Conservation (phyloP, 2,113 vertebrate species). For the Embiotoca jacksoni region DNA sequence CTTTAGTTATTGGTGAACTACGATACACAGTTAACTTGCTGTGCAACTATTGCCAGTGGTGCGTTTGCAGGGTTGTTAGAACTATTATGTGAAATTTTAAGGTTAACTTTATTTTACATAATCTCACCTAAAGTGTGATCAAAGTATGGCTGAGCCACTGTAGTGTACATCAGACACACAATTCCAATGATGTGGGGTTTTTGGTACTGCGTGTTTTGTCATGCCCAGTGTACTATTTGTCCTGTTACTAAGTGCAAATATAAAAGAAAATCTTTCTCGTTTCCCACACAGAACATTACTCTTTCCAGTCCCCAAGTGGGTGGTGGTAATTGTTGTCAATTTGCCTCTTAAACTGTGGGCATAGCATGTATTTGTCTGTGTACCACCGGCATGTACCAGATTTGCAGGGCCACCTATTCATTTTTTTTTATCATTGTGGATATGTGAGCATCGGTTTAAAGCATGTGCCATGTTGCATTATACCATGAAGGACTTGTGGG, state of each 20-base stretch:
- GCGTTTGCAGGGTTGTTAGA: not conserved
- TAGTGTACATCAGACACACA: slow-evolving; percentile 17
- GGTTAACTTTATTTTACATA: slow-evolving; percentile 7
- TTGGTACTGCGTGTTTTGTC: slow-evolving; percentile 47
- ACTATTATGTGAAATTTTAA: not conserved
- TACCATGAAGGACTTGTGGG: slow-evolving; percentile 62
- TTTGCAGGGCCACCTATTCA: slow-evolving; percentile 54
- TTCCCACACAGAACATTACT: slow-evolving; percentile 57
- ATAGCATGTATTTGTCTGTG: slow-evolving; percentile 55
- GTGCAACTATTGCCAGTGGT: not conserved
- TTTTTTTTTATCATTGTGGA: slow-evolving; percentile 44
- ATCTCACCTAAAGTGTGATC: slow-evolving; percentile 3
- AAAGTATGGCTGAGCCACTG: slow-evolving; percentile 10
- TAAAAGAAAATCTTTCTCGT: slow-evolving; percentile 55
- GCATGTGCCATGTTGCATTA: slow-evolving; percentile 65
- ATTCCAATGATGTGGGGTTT: slow-evolving; percentile 44
- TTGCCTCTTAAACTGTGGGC: slow-evolving; percentile 54
- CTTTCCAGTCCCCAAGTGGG: slow-evolving; percentile 51
- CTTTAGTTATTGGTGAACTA: too few species aligned
- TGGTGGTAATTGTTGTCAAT: slow-evolving; percentile 58
- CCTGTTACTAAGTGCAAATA: slow-evolving; percentile 41
- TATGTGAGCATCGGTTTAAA: slow-evolving; percentile 46
- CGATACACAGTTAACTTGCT: not conserved
- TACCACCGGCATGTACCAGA: slow-evolving; percentile 59
- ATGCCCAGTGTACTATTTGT: slow-evolving; percentile 33